A percentile compares a stretch with the other conserved stretches of the same genome.
Conservation (phyloP, 2,888 invertebrate genomes). For the Sesia bembeciformis region DNA sequence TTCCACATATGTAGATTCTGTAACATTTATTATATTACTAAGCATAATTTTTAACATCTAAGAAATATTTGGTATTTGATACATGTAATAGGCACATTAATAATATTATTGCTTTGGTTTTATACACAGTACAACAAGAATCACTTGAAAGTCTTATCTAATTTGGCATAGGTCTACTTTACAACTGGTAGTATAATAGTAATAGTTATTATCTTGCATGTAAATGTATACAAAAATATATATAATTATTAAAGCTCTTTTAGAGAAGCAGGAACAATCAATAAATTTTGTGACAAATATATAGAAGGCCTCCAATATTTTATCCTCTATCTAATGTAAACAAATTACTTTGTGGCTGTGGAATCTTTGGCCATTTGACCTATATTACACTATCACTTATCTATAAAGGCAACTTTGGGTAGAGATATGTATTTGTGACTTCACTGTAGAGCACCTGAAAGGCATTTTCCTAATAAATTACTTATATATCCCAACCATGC, state of each 20-base stretch:
- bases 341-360: conserved; percentile 43
- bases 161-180: conserved; percentile 60
- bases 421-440: conserved; percentile 69
- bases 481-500: conserved; percentile 51
- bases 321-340: conserved; percentile 54
- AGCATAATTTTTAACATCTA: conserved; percentile 29
- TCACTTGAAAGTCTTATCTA: conserved; percentile 61
- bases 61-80: conserved; percentile 49
- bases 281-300: conserved; percentile 36
- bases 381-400: conserved; percentile 59
- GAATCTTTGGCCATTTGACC: conserved; percentile 60
- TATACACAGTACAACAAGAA: conserved; percentile 58
- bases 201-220: conserved; percentile 18
- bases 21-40: background rate
- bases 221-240: conserved; percentile 58
- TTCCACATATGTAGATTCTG: no score
- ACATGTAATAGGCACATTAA: conserved; percentile 4
- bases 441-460: conserved; percentile 68
- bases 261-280: conserved; percentile 47
- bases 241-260: conserved; percentile 47
- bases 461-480: conserved; percentile 54
- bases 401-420: conserved; percentile 72
- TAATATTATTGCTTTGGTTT: conserved; percentile 70
- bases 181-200: conserved; percentile 37
- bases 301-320: conserved; percentile 42